Conservation (phyloP, 2,888 invertebrate genomes). For the Nebria salina region DNA sequence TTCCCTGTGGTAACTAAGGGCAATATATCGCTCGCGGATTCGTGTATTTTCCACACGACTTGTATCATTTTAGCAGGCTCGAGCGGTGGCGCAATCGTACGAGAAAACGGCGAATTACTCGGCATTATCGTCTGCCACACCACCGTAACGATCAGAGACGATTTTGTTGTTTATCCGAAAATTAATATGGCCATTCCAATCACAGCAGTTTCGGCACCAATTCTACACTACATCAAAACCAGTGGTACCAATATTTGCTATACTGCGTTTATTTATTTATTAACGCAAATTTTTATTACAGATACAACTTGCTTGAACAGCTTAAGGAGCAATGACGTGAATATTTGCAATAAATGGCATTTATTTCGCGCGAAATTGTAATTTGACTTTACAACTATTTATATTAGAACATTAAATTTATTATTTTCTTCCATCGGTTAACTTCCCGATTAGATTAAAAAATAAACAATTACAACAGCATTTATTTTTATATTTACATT, state of each 20-base stretch:
- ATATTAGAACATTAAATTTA: neutral
- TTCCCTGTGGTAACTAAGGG: conserved; percentile 68
- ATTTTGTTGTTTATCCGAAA: conserved; percentile 66
- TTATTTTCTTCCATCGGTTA: too few relatives aligned
- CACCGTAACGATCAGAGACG: conserved; percentile 56
- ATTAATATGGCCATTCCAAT: conserved; percentile 71
- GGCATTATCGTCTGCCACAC: conserved; percentile 71
- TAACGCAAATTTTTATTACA: conserved; percentile 56
- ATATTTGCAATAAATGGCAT: conserved; percentile 66
- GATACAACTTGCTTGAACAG: conserved; percentile 62
- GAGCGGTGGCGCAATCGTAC: conserved; percentile 71
- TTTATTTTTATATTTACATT: too few relatives aligned
- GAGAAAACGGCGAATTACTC: conserved; percentile 63
- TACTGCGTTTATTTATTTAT: conserved; percentile 34
- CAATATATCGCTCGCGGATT: conserved; percentile 66
- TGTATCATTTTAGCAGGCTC: conserved; percentile 72
- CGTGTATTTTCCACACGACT: conserved; percentile 70
- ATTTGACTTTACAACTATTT: neutral
- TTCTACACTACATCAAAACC: conserved; percentile 63
- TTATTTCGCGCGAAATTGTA: conserved; percentile 57
- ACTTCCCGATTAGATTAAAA: too few relatives aligned
- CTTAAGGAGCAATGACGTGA: conserved; percentile 64
- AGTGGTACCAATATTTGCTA: conserved; percentile 59
- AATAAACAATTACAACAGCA: too few relatives aligned
- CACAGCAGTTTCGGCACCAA: conserved; percentile 60